Conservation (phyloP, 2,113 vertebrate species). For the Trematocara zebra region DNA sequence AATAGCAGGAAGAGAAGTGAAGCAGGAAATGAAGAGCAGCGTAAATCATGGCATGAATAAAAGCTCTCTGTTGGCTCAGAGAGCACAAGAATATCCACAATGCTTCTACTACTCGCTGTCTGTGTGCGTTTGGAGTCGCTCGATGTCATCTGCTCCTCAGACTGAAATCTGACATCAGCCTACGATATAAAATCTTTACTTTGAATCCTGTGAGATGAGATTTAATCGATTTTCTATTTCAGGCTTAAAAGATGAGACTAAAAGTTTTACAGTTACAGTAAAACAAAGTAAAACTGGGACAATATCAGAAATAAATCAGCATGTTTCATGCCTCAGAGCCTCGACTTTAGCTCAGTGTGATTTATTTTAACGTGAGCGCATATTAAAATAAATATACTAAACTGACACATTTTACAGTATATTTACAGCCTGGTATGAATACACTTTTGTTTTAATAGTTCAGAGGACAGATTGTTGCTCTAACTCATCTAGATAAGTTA, state of each 20-base stretch:
- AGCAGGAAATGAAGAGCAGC: not conserved
- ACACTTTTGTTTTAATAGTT: not conserved
- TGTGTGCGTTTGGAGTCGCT: not conserved
- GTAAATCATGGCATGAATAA: constrained; percentile 10
- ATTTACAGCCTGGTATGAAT: not conserved
- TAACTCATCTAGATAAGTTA: not conserved
- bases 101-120: not conserved
- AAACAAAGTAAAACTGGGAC: not conserved
- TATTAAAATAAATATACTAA: not conserved
- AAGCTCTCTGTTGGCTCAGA: not conserved
- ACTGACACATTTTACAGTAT: not conserved
- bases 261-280: not conserved
- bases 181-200: not conserved
- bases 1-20: constrained; percentile 10
- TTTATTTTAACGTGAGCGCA: not conserved
- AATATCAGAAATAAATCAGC: not conserved
- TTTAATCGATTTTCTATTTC: not conserved
- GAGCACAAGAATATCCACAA: constrained; percentile 25
- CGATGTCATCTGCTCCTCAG: not conserved
- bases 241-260: not conserved
- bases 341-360: not conserved
- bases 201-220: not conserved
- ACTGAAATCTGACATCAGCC: not conserved
- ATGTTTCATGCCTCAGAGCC: not conserved
- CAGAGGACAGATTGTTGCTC: not conserved